Base-by-base conservation (phyloP, 2,113 vertebrate genomes). In the Eurypyga helias region DNA sequence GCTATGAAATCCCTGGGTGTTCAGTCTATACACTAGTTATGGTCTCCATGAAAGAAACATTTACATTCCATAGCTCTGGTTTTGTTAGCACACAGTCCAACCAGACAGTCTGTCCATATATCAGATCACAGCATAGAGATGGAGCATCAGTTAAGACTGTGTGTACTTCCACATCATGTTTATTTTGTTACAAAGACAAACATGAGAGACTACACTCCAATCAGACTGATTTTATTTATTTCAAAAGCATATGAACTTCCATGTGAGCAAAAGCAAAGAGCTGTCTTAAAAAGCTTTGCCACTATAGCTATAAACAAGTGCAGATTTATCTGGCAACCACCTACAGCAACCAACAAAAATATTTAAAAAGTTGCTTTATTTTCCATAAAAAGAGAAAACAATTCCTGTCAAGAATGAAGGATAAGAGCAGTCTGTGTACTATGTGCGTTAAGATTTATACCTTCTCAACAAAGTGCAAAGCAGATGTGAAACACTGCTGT, bases 131-230 rank as follows among this genome's bases (percentile, higher is more conserved):
- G 54, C 24, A 82, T 6, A 49, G 41, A 83, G 45, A 76, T 31
- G 4, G 48, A 82, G 10, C 2, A 3, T 69, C 23, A 46, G 26
- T 43, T 82, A 78, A 55, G 34, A 73, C 1, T 46, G 19, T 14
- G 7, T 45, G 6, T 20, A 55, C 48, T 61, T 85, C 48, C 18
- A n/a, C 0, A 0, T 23, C 20, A 45, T 16, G 24, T 29, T 69
- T 65, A 65, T 52, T 90, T 76, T 20, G 4, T 25, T 46, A 64
- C 34, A 83, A 79, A 89, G 79, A 28, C 18, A 67, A 82, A 45
- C 17, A 41, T 3, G 5, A 83, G 15, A 76, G 79, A 65, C 18
- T 31, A 38, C 15, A 8, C 34, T 65, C 67, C 67, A 15, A 87
- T 43, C 5, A 70, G 45, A 64, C 4, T 18, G 21, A 45, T 60